Conservation (phyloP, 2,888 invertebrate species). For the Brachyptera risi region DNA sequence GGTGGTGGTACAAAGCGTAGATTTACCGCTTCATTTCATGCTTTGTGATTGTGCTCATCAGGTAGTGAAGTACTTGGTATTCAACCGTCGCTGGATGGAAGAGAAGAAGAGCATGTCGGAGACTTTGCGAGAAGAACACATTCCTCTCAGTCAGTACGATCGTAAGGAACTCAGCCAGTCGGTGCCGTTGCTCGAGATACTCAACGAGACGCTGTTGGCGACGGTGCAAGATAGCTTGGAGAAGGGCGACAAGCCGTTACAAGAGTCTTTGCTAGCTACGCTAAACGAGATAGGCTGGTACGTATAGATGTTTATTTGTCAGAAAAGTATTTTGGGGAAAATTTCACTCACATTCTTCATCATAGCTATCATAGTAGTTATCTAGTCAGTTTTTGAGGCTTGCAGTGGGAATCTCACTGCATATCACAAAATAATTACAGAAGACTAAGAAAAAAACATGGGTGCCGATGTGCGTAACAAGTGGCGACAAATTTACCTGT, state of each 20-base stretch:
- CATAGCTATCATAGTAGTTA: too few relatives aligned
- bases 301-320: too few relatives aligned
- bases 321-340: too few relatives aligned
- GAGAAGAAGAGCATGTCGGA: conserved; percentile 23
- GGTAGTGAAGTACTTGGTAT: conserved; percentile 23
- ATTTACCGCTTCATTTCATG: background rate
- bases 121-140: conserved; percentile 22
- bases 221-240: conserved; percentile 2
- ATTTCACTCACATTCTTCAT: too few relatives aligned
- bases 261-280: conserved; percentile 22
- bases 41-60: too few relatives aligned
- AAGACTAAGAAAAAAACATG: too few relatives aligned
- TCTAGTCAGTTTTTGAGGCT: too few relatives aligned
- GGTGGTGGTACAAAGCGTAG: background rate
- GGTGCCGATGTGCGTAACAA: too few relatives aligned
- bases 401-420: too few relatives aligned
- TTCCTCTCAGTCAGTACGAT: conserved; percentile 28
- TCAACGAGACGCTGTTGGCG: background rate
- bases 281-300: conserved; percentile 28
- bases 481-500: too few relatives aligned
- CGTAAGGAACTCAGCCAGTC: conserved; percentile 21
- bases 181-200: conserved; percentile 17
- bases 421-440: too few relatives aligned
- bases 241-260: conserved; percentile 5
- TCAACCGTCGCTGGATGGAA: conserved; percentile 26